A percentile compares a stretch with the other conserved stretches of the same genome.
Evolutionary conservation across 2,113 vertebrate species (phyloP).

Genomic region (Archilochus colubris): DNA sequence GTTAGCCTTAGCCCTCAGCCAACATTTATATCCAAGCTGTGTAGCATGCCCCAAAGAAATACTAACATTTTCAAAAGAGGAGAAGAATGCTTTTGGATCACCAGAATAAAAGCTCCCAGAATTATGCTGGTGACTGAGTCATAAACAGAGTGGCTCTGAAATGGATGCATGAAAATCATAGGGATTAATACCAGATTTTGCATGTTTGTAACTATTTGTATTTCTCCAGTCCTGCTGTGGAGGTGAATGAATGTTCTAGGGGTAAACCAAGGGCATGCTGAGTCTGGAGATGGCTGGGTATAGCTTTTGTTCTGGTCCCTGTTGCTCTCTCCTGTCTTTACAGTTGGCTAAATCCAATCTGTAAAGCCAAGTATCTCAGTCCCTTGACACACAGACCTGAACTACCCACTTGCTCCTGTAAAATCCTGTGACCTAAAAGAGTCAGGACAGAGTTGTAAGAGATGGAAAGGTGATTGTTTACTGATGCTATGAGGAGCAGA

Average conservation of each 20-base stretch:
- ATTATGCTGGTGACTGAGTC: neutral
- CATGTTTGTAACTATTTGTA: neutral
- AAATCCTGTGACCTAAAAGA: neutral
- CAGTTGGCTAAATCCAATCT: neutral
- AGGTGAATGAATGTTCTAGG: neutral
- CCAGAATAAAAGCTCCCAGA: constrained; percentile 32
- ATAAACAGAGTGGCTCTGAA: constrained; percentile 12
- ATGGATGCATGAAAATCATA: neutral
- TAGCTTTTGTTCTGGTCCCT: neutral
- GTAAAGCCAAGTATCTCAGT: neutral
- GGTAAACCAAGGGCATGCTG: neutral
- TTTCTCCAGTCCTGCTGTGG: neutral
- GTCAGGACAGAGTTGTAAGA: neutral
- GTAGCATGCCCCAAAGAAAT: neutral
- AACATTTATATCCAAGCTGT: neutral
- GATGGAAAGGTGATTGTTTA: neutral
- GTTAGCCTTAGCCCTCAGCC: neutral
- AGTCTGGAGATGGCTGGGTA: neutral
- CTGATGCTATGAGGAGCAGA: neutral
- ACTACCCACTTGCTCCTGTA: neutral
- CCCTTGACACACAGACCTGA: neutral
- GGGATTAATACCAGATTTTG: neutral
- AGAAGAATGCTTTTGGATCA: neutral
- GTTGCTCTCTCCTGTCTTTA: neutral
- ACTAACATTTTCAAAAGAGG: neutral